These are phyloP conservation scores for Acrocera orbiculus DNA, from an alignment of 2,888 invertebrate genomes.

Conservation along the genomic window DNA sequence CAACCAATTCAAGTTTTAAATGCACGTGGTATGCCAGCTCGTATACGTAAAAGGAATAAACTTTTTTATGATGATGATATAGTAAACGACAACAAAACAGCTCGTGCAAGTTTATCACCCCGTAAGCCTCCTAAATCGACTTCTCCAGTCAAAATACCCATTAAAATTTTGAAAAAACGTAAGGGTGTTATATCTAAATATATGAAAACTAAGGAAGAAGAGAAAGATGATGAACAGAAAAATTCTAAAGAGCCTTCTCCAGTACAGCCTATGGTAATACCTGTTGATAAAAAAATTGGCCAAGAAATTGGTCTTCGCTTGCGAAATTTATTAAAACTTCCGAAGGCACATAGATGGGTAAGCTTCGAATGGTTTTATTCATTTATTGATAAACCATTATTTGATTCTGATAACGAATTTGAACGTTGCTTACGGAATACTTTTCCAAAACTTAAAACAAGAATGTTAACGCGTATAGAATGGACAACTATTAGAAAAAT, in stretches of 20 bases:
- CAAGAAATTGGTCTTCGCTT: slow-evolving; percentile 78
- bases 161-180: slow-evolving; percentile 32
- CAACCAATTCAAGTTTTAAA: slow-evolving; percentile 67
- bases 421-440: slow-evolving; percentile 82
- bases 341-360: slow-evolving; percentile 98
- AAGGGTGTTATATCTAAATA: slow-evolving; percentile 29
- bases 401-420: slow-evolving; percentile 93
- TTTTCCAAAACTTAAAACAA: slow-evolving; percentile 78
- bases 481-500: slow-evolving; percentile 90
- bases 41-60: slow-evolving; percentile 76
- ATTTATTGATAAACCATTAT: slow-evolving; percentile 86
- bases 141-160: slow-evolving; percentile 35
- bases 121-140: slow-evolving; percentile 30
- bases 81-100: slow-evolving; percentile 61
- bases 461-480: slow-evolving; percentile 69
- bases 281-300: slow-evolving; percentile 68
- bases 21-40: slow-evolving; percentile 75
- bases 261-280: slow-evolving; percentile 19
- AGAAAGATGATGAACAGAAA: slow-evolving; percentile 6
- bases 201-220: slow-evolving; percentile 24
- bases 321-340: slow-evolving; percentile 84
- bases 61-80: slow-evolving; percentile 81
- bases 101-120: slow-evolving; percentile 35
- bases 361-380: slow-evolving; percentile 99
- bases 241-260: slow-evolving; percentile 7